Evolutionary conservation across 2,797 vertebrate species (phyloP).

Genomic region (Natrix natrix): DNA sequence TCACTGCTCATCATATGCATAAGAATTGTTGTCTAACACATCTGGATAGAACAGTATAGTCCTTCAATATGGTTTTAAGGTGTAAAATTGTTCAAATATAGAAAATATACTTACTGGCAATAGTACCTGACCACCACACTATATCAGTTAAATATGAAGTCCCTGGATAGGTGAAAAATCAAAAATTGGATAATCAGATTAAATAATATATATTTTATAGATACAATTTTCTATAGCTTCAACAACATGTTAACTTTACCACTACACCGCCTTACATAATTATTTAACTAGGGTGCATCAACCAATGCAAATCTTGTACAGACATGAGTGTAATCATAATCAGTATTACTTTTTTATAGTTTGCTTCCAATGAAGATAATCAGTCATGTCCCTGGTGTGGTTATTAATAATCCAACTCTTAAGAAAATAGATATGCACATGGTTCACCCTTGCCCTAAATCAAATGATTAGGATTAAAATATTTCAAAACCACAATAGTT

Average conservation of each 20-base stretch:
- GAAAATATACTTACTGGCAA: slow-evolving; percentile 84
- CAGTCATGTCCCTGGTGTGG: not conserved
- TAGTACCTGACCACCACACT: slow-evolving; percentile 94
- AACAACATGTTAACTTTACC: not conserved
- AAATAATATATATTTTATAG: slow-evolving; percentile 7
- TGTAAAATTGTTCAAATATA: not conserved
- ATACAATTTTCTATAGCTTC: not conserved
- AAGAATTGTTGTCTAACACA: not conserved
- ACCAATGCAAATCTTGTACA: not conserved
- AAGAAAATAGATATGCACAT: not conserved
- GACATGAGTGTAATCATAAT: not conserved
- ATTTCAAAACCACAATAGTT: not conserved
- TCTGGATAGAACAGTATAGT: not conserved
- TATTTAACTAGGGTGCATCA: not conserved
- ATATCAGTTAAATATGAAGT: slow-evolving; percentile 85
- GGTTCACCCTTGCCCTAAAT: not conserved
- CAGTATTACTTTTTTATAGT: not conserved
- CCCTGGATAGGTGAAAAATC: slow-evolving; percentile 70
- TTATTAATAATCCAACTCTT: not conserved
- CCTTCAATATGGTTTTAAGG: not conserved
- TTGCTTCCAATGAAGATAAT: not conserved
- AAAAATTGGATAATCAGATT: slow-evolving; percentile 32
- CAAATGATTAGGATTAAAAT: not conserved
- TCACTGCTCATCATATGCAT: not conserved
- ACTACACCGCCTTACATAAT: not conserved